Base-by-base conservation (phyloP, 2,797 vertebrate species). In the Synanceia verrucosa region DNA sequence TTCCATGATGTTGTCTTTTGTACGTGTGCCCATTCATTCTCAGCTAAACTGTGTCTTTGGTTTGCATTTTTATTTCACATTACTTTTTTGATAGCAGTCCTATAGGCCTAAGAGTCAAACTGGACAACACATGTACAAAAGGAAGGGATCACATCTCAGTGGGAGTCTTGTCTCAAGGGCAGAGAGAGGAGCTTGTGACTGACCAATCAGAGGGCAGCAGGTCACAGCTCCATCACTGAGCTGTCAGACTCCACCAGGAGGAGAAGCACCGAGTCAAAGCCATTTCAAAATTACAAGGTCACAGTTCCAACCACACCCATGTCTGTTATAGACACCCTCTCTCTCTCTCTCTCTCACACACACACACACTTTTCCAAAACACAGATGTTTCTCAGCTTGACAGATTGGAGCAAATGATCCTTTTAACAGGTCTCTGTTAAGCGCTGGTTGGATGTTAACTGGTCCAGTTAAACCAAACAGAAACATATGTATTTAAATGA, bases 361-460 rank as follows among this genome's bases (percentile, higher is more conserved):
- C 28, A 60, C 67, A 12, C 29, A 28, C 62, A 26, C 58, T 67
- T 43, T 75, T 62, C 21, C 11, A 51, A 44, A 76, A 75, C 53
- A 50, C 82, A 88, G 73, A 84, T 84, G 82, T 81, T 81, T 66
- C 51, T 50, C 61, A 79, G 37, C 41, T 66, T 68, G 70, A 85
- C 77, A 83, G 75, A 86, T 67, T 79, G 66, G 18, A 66, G 47
- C 65, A 78, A 82, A 84, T 70, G 21, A 85, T 62, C 82, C 78
- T 55, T 73, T 65, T 60, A 73, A 69, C 59, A 44, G 70, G 55
- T 19, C 5, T 64, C 52, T 36, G 44, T 69, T 53, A 59, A 14
- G 58, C 28, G 33, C 6, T 4, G 18, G 52, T 53, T 63, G 47
- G n/a, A 59, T 26, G 70, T 74, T 73, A 75, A 79, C 48, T 39